Evolutionary conservation across 2,797 vertebrate genomes (phyloP), one percentile per base, ranked within the genome.

Genomic region (Botia kubotai): DNA sequence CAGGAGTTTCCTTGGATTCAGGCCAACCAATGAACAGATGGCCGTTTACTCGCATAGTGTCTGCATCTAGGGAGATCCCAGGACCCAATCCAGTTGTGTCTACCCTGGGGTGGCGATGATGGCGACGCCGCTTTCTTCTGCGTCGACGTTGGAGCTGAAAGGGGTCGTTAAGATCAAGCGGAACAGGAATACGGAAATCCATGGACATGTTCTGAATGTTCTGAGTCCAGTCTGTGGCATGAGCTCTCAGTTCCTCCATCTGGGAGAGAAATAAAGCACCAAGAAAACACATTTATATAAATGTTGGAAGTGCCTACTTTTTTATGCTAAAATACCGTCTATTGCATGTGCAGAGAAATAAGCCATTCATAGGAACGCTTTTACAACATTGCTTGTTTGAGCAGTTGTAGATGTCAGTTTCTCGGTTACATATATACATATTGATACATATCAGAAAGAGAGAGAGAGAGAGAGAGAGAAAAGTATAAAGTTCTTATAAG

Each of bases 181-280:
- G 89, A 81, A 94, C 92, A 3, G 92, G 94, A 76, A 95, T 93
- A 43, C 85, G 86, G 86, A 94, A 95, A 77, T 94, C 94, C 88
- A 93, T 92, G 10, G 94, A 94, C 93, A 97, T 96, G 90, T 91
- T 94, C 87, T 94, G 93, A 82, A 96, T 95, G 86, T 94, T 96
- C 87, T 96, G 96, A 0, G 95, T 96, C 96, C 96, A 98, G 91
- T 96, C 96, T 69, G 96, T 97, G 2, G 97, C 97, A 0, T 97
- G 96, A 0, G 96, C 96, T 2, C 96, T 95, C 77, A 98, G 80
- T 83, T 95, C 97, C 80, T 97, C 96, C 96, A 98, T 96, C 97
- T 98, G 89, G 46, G 10, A 69, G 46, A 55, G 46, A 71, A 8
- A 67, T 33, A 57, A 21, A 62, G 17, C 11, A 36, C 33, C 62